Conservation (phyloP, 2,113 vertebrate genomes). For the Cricetomys ansorgei region DNA sequence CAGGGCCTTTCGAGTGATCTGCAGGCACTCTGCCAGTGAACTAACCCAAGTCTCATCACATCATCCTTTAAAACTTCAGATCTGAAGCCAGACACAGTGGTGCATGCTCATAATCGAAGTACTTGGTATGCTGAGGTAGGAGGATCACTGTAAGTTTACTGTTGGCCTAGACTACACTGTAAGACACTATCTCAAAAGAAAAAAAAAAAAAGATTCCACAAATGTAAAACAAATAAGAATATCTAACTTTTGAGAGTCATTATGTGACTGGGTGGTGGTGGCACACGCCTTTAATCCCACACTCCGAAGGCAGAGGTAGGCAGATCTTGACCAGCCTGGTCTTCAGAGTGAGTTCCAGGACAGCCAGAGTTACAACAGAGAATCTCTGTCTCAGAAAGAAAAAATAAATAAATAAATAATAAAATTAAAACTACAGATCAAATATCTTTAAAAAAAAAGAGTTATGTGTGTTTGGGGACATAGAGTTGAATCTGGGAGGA, state of each 20-base stretch:
- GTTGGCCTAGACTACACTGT: not conserved
- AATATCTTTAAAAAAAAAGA: too few relatives aligned
- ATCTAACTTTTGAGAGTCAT: not conserved
- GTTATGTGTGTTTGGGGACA: not conserved
- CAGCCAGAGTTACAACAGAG: too few relatives aligned
- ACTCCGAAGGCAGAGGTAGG: too few relatives aligned
- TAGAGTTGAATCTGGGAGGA: not conserved
- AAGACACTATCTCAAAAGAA: not conserved
- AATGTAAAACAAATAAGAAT: not conserved
- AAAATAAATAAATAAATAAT: too few relatives aligned
- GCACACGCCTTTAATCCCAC: too few relatives aligned
- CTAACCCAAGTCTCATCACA: not conserved
- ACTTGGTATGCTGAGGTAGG: not conserved
- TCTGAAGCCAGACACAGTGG: not conserved
- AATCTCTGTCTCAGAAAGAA: too few relatives aligned
- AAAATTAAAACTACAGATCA: too few relatives aligned
- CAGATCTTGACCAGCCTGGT: too few relatives aligned
- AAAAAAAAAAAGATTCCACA: not conserved
- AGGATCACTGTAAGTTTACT: not conserved
- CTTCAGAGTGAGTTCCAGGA: too few relatives aligned
- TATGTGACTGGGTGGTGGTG: too few relatives aligned
- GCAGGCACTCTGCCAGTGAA: not conserved
- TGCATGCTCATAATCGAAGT: not conserved
- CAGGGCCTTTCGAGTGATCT: not conserved
- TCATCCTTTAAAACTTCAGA: not conserved